Percentiles rank a stretch among this genome's conserved stretches.
Conservation (phyloP, 2,797 vertebrate species). For the Enteromius argenteus region DNA sequence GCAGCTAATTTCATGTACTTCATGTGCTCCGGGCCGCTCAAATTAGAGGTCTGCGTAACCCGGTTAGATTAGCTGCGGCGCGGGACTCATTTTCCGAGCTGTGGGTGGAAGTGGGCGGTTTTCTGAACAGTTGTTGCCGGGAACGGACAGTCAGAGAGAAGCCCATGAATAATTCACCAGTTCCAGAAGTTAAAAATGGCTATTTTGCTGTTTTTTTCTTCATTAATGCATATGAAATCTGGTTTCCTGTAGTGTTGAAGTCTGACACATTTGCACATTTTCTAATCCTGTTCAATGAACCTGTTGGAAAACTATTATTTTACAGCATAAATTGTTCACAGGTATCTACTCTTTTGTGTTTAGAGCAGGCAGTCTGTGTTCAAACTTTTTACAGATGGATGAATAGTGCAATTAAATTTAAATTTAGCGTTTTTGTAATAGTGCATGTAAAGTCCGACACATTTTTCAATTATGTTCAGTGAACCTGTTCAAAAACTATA, state of each 20-base stretch:
- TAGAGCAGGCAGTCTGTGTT: not conserved
- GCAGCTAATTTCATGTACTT: conserved; percentile 8
- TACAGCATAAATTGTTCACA: conserved; percentile 1
- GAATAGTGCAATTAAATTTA: not conserved
- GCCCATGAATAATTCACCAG: conserved; percentile 29
- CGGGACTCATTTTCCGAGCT: conserved; percentile 11
- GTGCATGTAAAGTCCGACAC: not conserved
- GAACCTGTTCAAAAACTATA: not conserved
- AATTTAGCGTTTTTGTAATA: not conserved
- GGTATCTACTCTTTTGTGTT: not conserved
- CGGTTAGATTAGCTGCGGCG: not conserved
- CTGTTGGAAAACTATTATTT: conserved; percentile 2
- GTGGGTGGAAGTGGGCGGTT: not conserved
- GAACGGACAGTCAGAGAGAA: not conserved
- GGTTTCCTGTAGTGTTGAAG: not conserved
- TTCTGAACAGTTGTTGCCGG: conserved; percentile 9
- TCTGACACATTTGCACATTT: conserved; percentile 1
- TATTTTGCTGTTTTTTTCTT: not conserved
- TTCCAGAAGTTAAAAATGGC: not conserved
- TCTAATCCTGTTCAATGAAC: not conserved
- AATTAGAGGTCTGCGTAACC: not conserved
- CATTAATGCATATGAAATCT: conserved; percentile 27
- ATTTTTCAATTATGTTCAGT: not conserved
- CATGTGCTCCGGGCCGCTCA: not conserved
- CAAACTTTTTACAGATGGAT: not conserved